These are phyloP conservation scores for Dryobota labecula DNA, from an alignment of 2,888 invertebrate genomes.

Conservation along the genomic window DNA sequence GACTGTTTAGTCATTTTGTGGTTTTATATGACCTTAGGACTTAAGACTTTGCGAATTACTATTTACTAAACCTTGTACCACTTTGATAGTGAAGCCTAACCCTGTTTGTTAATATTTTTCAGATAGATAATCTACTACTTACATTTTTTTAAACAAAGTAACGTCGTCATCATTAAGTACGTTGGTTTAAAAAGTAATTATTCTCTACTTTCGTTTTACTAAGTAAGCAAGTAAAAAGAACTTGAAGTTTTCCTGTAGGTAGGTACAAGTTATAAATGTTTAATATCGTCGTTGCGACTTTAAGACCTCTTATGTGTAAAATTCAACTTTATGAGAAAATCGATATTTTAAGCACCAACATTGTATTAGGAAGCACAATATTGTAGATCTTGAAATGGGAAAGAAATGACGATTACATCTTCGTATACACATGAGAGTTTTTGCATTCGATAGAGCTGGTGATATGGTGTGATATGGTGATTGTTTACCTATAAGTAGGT, in stretches of 20 bases:
- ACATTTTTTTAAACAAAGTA: not conserved
- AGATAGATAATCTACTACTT: not conserved
- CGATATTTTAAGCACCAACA: too few relatives aligned
- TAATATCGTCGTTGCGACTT: too few relatives aligned
- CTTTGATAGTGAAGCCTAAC: conserved; percentile 26
- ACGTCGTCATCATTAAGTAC: not conserved
- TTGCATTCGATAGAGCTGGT: too few relatives aligned
- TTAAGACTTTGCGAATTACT: conserved; percentile 15
- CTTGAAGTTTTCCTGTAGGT: conserved; percentile 31
- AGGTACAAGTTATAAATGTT: conserved; percentile 11
- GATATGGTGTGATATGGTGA: not conserved
- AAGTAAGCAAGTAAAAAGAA: conserved; percentile 36
- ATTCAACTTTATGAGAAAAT: too few relatives aligned
- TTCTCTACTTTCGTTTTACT: conserved; percentile 44
- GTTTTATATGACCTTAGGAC: conserved; percentile 10
- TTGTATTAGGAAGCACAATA: too few relatives aligned
- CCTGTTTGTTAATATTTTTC: not conserved
- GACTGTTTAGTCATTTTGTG: not conserved
- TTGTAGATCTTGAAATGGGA: too few relatives aligned
- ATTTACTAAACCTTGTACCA: conserved; percentile 34
- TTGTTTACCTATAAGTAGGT: conserved; percentile 3
- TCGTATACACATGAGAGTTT: too few relatives aligned
- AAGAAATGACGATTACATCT: too few relatives aligned
- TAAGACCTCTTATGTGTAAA: too few relatives aligned
- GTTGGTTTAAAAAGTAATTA: conserved; percentile 21